A percentile compares a stretch with the other conserved stretches of the same genome.
phyloP scores from a whole-genome alignment of 2,888 invertebrate species.

The Synanthedon vespiformis region DNA sequence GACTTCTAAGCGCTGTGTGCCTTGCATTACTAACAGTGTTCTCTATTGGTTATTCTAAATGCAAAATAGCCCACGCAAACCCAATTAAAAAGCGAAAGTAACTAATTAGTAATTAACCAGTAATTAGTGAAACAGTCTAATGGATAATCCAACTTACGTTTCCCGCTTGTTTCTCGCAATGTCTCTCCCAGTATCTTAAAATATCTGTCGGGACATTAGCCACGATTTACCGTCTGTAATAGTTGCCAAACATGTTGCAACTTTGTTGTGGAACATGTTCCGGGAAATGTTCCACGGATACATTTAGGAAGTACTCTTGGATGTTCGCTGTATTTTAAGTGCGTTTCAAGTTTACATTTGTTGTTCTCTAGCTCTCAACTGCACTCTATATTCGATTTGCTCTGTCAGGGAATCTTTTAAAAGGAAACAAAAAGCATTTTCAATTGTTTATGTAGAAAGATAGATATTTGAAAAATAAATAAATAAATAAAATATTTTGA shows the following conservation, averaged over 20 bases:
- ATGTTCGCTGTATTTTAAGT: neutral
- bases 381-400: neutral
- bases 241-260: neutral
- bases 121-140: neutral
- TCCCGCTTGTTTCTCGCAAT: neutral
- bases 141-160: neutral
- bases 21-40: neutral
- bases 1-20: neutral
- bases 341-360: neutral
- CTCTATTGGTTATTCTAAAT: neutral
- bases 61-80: neutral
- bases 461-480: too few species aligned
- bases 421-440: too few species aligned
- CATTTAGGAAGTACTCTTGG: neutral
- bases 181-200: neutral
- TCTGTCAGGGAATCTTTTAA: neutral
- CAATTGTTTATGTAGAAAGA: too few species aligned
- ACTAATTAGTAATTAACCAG: neutral
- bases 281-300: neutral
- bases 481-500: too few species aligned
- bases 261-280: neutral
- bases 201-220: neutral
- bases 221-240: neutral
- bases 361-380: neutral
- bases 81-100: neutral